Conservation (phyloP, 2,888 invertebrate genomes). For the Heterodera filipjevi region DNA sequence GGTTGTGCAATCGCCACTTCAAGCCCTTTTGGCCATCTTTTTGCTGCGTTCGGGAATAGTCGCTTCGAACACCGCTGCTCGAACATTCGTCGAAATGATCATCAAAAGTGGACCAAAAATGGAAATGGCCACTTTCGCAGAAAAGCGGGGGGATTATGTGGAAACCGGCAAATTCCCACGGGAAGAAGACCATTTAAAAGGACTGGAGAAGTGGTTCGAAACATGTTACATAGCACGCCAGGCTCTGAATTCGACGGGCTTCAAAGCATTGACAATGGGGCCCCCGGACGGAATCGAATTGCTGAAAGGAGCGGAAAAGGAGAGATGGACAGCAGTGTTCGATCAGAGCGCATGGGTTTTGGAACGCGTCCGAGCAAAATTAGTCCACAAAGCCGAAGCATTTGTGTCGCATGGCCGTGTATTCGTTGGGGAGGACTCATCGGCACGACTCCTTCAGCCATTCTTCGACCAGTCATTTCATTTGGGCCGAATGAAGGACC, state of each 20-base stretch:
- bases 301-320: neutral
- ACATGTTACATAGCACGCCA: neutral
- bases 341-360: neutral
- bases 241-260: neutral
- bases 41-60: neutral
- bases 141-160: neutral
- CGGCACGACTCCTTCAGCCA: neutral
- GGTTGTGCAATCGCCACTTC: neutral
- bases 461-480: neutral
- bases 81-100: neutral
- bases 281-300: neutral
- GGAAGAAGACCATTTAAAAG: neutral
- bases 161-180: neutral
- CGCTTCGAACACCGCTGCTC: neutral
- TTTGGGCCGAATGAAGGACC: neutral
- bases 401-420: neutral
- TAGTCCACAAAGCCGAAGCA: neutral
- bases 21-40: constrained; percentile 1
- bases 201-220: neutral
- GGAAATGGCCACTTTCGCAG: neutral
- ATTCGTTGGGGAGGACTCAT: neutral
- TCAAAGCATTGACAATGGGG: neutral
- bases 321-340: neutral
- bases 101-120: neutral
- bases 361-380: neutral